Percentiles rank a stretch among this genome's conserved stretches.
phyloP scores from a whole-genome alignment of 2,113 vertebrate genomes.

The Ptilonorhynchus violaceus region DNA sequence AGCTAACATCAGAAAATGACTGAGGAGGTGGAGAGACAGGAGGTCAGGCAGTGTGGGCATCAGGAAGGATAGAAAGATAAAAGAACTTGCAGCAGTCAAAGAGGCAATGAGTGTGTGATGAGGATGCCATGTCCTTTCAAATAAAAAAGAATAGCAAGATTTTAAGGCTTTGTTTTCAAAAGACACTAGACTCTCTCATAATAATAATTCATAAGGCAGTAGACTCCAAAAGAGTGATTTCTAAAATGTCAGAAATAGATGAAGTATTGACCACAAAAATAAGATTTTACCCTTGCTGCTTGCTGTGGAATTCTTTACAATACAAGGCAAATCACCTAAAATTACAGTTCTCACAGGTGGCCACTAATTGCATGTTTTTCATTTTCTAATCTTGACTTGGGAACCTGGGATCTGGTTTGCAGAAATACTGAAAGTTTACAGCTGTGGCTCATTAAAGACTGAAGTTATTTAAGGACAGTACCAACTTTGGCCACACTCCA shows the following conservation, averaged over 20 bases:
- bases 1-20: slow-evolving; percentile 32
- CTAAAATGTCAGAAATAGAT: not conserved
- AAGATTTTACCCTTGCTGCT: not conserved
- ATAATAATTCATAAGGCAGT: not conserved
- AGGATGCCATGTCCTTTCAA: not conserved
- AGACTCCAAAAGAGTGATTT: not conserved
- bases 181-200: not conserved
- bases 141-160: not conserved
- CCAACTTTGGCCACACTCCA: not conserved
- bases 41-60: not conserved
- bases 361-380: not conserved
- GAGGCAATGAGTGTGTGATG: not conserved
- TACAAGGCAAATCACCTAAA: not conserved
- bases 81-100: slow-evolving; percentile 5
- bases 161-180: not conserved
- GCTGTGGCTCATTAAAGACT: not conserved
- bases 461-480: not conserved
- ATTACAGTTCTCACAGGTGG: not conserved
- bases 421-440: not conserved
- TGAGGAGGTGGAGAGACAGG: not conserved
- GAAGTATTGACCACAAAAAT: not conserved
- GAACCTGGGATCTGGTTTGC: not conserved
- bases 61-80: not conserved
- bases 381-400: not conserved
- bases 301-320: not conserved